Conservation (phyloP, 1,140 invertebrate genomes). For the Achatina immaculata region DNA sequence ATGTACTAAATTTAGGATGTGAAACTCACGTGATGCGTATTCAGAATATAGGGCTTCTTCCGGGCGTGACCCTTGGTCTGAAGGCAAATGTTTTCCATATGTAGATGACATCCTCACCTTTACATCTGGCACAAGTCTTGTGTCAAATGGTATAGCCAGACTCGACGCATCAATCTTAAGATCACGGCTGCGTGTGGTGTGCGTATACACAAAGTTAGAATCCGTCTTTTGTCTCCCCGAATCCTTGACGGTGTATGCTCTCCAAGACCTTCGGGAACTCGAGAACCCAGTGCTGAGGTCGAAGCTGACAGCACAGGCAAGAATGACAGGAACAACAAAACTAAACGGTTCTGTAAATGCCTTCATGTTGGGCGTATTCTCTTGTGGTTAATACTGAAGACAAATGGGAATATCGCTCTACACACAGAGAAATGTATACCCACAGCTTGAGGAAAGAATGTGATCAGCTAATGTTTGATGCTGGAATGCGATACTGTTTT, state of each 20-base stretch:
- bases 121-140: background rate
- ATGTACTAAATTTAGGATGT: too few relatives aligned
- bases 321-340: background rate
- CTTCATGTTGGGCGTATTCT: constrained; percentile 5
- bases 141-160: background rate
- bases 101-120: background rate
- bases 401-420: too few relatives aligned
- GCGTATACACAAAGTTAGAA: background rate
- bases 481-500: too few relatives aligned
- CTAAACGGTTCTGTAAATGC: background rate
- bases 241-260: background rate
- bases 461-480: too few relatives aligned
- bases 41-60: background rate
- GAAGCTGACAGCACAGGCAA: background rate
- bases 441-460: too few relatives aligned
- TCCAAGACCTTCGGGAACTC: background rate
- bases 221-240: background rate
- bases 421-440: too few relatives aligned
- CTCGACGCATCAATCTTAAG: background rate
- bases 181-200: background rate
- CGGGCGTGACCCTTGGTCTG: background rate
- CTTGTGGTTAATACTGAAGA: too few relatives aligned
- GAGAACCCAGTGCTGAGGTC: background rate
- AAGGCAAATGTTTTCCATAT: background rate
- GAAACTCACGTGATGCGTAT: background rate